These are phyloP conservation scores for Spodoptera littoralis DNA, from an alignment of 2,888 invertebrate genomes.

Conservation along the genomic window DNA sequence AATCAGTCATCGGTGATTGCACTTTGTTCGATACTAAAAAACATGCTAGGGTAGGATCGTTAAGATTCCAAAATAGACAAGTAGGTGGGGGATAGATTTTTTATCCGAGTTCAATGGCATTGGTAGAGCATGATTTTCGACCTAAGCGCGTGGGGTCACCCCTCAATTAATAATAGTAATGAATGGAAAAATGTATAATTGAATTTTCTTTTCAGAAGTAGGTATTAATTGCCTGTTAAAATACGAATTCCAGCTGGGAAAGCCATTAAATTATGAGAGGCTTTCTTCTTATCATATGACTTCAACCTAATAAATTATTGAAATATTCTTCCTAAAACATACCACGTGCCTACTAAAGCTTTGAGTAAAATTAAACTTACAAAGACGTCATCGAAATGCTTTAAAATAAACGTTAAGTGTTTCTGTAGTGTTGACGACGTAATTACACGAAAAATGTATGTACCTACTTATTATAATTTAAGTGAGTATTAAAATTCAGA, in stretches of 20 bases:
- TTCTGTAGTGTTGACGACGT: too few species aligned
- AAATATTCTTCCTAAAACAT: neutral
- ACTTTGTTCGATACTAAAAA: too few species aligned
- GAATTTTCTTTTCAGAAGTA: constrained; percentile 17
- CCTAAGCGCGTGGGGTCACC: constrained; percentile 3
- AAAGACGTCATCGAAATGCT: too few species aligned
- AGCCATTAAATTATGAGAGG: constrained; percentile 13
- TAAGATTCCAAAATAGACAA: too few species aligned
- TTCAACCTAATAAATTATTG: neutral
- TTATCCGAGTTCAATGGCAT: constrained; percentile 2
- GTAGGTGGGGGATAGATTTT: neutral
- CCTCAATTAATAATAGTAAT: constrained; percentile 26
- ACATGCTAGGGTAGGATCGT: too few species aligned
- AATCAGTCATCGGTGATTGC: neutral
- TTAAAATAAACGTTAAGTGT: too few species aligned
- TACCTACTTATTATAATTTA: too few species aligned
- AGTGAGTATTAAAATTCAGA: too few species aligned
- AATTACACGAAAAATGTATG: too few species aligned
- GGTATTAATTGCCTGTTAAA: constrained; percentile 26
- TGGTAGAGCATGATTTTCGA: neutral
- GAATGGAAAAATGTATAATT: constrained; percentile 21
- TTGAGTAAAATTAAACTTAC: too few species aligned
- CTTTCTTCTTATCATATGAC: neutral
- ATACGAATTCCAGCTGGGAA: neutral
- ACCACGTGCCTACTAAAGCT: too few species aligned